Conservation (phyloP, 2,888 invertebrate species). For the Oxyscelio sp. region DNA sequence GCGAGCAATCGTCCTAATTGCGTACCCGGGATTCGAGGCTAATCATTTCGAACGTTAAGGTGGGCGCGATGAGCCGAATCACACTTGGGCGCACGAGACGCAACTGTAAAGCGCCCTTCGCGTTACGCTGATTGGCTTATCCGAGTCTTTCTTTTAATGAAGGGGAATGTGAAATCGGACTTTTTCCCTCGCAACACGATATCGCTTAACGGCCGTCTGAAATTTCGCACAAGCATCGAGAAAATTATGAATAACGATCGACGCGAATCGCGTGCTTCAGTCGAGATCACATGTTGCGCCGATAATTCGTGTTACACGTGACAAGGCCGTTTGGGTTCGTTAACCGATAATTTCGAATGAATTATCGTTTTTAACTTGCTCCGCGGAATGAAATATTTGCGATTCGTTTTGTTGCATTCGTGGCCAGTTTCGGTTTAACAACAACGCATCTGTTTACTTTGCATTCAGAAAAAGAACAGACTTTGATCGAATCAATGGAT, state of each 20-base stretch:
- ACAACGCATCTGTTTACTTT: not conserved
- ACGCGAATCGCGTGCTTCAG: constrained; percentile 43
- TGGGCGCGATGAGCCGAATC: constrained; percentile 56
- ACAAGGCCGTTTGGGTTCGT: constrained; percentile 49
- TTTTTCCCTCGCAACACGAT: constrained; percentile 21
- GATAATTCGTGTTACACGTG: constrained; percentile 52
- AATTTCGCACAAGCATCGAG: constrained; percentile 25
- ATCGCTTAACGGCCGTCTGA: constrained; percentile 32
- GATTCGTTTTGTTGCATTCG: constrained; percentile 20
- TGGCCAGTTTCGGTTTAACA: too few relatives aligned
- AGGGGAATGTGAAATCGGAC: constrained; percentile 24
- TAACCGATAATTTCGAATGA: constrained; percentile 41
- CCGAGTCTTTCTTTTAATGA: constrained; percentile 29
- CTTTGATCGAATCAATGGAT: too few relatives aligned
- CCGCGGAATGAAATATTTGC: constrained; percentile 15
- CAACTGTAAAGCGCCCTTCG: constrained; percentile 29
- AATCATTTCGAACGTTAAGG: constrained; percentile 80
- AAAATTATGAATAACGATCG: constrained; percentile 39
- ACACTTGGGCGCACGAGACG: constrained; percentile 21
- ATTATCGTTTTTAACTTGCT: constrained; percentile 45
- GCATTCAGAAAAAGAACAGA: not conserved
- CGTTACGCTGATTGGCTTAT: constrained; percentile 36
- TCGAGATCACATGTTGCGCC: constrained; percentile 36
- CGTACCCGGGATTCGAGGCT: constrained; percentile 78
- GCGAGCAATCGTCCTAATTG: constrained; percentile 81